A percentile compares a stretch with the other conserved stretches of the same genome.
Conservation (phyloP, 2,113 vertebrate genomes). For the Trichomycterus rosablanca region DNA sequence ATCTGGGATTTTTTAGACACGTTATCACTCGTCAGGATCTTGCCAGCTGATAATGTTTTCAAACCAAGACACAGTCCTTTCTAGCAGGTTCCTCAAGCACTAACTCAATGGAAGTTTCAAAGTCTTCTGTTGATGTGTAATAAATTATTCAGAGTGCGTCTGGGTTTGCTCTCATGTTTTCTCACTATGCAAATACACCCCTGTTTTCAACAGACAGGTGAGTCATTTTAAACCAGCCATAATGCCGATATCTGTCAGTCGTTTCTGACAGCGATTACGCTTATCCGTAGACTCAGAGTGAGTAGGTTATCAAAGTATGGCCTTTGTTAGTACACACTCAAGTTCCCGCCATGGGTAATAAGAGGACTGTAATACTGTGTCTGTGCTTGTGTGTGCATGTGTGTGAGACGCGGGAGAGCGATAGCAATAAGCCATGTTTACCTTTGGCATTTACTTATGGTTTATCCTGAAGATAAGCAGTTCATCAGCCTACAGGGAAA, state of each 20-base stretch:
- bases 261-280: conserved; percentile 25
- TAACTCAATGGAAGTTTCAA: background rate
- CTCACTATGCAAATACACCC: conserved; percentile 19
- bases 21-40: conserved; percentile 17
- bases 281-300: conserved; percentile 25
- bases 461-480: conserved; percentile 45
- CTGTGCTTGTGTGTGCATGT: conserved; percentile 26
- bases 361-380: conserved; percentile 9
- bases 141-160: background rate
- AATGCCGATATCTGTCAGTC: conserved; percentile 25
- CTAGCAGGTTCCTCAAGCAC: background rate
- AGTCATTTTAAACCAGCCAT: conserved; percentile 39
- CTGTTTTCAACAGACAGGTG: conserved; percentile 26
- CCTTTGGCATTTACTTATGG: conserved; percentile 41
- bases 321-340: conserved; percentile 30
- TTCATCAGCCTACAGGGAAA: conserved; percentile 37
- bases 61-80: no score
- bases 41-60: conserved; percentile 5
- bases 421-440: conserved; percentile 35
- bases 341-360: conserved; percentile 16
- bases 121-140: conserved; percentile 2
- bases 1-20: conserved; percentile 25
- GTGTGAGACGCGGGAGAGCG: conserved; percentile 1
- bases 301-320: conserved; percentile 34
- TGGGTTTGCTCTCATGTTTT: conserved; percentile 11